Conservation (phyloP, 1,140 invertebrate species). For the Tetramorium simillimum region DNA sequence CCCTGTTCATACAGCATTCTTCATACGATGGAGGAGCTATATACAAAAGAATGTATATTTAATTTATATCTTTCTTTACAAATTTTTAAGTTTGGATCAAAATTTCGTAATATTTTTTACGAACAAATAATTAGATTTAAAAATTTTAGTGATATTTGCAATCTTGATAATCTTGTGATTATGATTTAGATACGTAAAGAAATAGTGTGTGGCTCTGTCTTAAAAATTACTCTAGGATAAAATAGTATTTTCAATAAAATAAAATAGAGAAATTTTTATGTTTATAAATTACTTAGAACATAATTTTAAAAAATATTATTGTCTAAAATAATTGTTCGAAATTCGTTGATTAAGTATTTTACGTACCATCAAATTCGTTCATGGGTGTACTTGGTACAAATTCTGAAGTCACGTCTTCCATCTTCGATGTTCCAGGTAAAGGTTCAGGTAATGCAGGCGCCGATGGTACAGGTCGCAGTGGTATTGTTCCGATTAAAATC, state of each 20-base stretch:
- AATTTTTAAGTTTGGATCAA: not conserved
- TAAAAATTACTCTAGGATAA: not conserved
- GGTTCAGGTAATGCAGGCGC: not conserved
- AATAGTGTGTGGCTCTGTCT: not conserved
- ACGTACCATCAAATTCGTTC: not conserved
- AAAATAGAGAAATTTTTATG: not conserved
- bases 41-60: not conserved
- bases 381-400: not conserved
- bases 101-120: not conserved
- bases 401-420: not conserved
- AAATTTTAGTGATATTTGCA: not conserved
- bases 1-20: constrained; percentile 54
- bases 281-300: not conserved
- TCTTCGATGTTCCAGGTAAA: not conserved
- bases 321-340: not conserved
- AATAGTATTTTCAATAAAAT: not conserved
- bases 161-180: not conserved
- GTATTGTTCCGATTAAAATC: constrained; percentile 71
- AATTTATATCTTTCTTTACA: not conserved
- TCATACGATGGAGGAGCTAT: constrained; percentile 68
- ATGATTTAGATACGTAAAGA: not conserved
- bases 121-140: not conserved
- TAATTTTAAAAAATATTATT: not conserved
- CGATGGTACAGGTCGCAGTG: constrained; percentile 24
- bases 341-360: not conserved